Conservation (phyloP, 2,113 vertebrate genomes). For the Hemibagrus wyckioides region DNA sequence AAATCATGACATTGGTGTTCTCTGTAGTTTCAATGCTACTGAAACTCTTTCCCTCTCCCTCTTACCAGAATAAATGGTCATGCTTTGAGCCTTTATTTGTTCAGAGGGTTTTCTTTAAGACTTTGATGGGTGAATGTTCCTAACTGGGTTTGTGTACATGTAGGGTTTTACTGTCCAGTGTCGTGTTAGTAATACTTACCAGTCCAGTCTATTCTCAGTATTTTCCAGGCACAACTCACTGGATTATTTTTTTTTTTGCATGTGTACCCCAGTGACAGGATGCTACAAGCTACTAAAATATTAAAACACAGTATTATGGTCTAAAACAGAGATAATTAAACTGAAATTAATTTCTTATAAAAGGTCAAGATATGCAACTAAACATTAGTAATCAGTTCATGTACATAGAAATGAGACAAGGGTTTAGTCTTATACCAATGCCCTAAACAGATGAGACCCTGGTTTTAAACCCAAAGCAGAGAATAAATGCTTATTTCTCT, state of each 20-base stretch:
- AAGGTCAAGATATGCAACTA: background rate
- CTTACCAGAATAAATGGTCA: slow-evolving; percentile 28
- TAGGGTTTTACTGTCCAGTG: background rate
- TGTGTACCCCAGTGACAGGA: background rate
- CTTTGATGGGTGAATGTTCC: background rate
- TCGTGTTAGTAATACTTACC: background rate
- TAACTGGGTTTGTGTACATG: background rate
- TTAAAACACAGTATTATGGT: background rate
- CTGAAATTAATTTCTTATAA: background rate
- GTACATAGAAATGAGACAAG: background rate
- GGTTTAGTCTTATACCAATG: background rate
- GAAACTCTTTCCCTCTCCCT: background rate
- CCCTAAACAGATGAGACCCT: background rate
- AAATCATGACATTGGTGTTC: background rate
- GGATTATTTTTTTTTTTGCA: background rate
- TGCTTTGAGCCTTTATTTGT: background rate
- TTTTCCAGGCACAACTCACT: background rate
- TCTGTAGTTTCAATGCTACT: background rate
- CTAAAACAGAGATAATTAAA: background rate
- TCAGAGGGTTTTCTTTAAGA: slow-evolving; percentile 11
- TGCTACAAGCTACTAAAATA: background rate
- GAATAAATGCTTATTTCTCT: background rate
- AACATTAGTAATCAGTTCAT: background rate
- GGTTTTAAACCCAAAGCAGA: background rate
- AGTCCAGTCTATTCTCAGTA: background rate